Evolutionary conservation across 2,888 invertebrate genomes (phyloP), one percentile per base, ranked within the genome.

Genomic region (Rhamphomyia laevipes): DNA sequence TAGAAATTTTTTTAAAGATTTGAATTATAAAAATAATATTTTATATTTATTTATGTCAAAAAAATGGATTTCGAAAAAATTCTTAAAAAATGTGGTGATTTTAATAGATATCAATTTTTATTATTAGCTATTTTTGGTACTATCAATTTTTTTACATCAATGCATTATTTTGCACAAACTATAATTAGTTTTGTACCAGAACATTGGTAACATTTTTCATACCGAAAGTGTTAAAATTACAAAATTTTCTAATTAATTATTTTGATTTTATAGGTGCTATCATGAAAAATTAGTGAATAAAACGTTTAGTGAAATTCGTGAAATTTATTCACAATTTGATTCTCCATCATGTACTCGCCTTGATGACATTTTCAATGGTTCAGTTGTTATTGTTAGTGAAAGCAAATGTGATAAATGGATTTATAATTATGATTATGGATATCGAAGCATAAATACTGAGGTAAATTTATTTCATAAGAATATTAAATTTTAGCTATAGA

Each of bases 371-470:
- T 51, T 58, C 31, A 58, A 60, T 45, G 56, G 56, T 1, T 41
- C 43, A 5, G 53, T 53, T 2, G 50, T 56, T n/a, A 44, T 48
- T 12, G 51, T 51, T 11, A 55, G 45, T 4, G 37, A 37, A 7
- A 33, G 45, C 17, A 51, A 51, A 15, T 76, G 75, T 55, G 50
- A 66, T 21, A 71, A 74, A 13, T 81, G 78, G 79, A 66, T 71
- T 18, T 82, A 75, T 58, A 73, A 75, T 50, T 70, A 67, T 31
- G 73, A 74, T 16, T 72, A 71, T 57, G 72, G 71, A 31, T 77
- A 75, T 55, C 64, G 73, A 44, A 80, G 80, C 55, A 73, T 81
- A 42, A 76, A 78, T 10, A 75, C 80, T 46, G 76, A 81, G 71
- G 81, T 81, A 64, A 60, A 60, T 53, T 2, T 40, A 27, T 27